Evolutionary conservation across 1,140 invertebrate species (phyloP).

Genomic region (Hestina assimilis): DNA sequence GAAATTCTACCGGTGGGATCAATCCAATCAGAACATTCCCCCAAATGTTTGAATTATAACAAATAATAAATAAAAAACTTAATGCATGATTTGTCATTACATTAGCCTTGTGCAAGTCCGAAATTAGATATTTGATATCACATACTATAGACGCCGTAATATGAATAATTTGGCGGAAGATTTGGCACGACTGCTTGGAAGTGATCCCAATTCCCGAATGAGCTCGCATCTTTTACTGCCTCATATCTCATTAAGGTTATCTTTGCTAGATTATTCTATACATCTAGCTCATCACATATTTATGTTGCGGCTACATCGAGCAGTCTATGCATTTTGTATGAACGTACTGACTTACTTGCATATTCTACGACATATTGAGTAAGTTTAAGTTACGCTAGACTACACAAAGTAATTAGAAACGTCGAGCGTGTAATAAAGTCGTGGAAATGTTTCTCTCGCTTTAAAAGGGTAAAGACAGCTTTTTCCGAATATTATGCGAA

Average conservation of each 20-base stretch:
- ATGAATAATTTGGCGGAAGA: constrained; percentile 28
- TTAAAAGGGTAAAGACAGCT: no score
- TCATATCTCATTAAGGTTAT: constrained; percentile 29
- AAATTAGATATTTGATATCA: neutral
- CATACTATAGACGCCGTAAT: constrained; percentile 12
- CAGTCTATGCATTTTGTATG: neutral
- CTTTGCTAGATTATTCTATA: neutral
- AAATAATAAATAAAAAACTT: no score
- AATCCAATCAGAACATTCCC: no score
- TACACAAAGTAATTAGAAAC: neutral
- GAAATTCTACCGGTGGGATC: no score
- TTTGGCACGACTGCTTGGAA: constrained; percentile 30
- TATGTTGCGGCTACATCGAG: neutral
- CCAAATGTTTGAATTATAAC: no score
- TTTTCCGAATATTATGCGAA: no score
- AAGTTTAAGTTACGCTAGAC: neutral
- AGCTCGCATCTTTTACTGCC: constrained; percentile 27
- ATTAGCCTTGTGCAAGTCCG: neutral
- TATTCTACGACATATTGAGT: neutral
- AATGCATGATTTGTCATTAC: no score
- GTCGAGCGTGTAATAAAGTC: no score
- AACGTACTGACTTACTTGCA: neutral
- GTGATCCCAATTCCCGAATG: constrained; percentile 29
- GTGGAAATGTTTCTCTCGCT: no score
- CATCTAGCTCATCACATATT: neutral